These are phyloP conservation scores for Formica aserva DNA, from an alignment of 2,888 invertebrate genomes.

Conservation along the genomic window DNA sequence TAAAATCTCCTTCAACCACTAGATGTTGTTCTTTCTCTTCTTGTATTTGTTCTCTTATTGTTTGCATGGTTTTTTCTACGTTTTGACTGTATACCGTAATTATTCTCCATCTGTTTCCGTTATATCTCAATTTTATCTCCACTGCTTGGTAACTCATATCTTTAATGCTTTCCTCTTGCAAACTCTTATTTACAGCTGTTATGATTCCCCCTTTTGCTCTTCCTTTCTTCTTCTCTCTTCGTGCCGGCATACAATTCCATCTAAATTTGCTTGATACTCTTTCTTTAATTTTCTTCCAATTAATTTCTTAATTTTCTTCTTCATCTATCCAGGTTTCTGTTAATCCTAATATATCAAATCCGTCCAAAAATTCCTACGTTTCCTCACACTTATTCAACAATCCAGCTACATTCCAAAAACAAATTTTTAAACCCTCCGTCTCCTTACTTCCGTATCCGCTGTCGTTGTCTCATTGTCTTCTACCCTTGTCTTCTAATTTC, in stretches of 20 bases:
- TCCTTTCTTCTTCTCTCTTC: background rate
- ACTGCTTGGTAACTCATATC: background rate
- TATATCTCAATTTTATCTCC: background rate
- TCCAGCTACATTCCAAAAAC: constrained; percentile 30
- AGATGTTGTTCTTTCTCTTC: background rate
- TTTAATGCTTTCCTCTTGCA: background rate
- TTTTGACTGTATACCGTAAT: constrained; percentile 6
- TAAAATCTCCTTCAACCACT: background rate
- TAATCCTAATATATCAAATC: constrained; percentile 11
- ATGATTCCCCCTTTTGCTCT: constrained; percentile 1
- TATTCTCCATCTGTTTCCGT: background rate
- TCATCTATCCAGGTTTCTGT: constrained; percentile 1
- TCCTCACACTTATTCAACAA: background rate
- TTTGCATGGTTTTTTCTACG: background rate
- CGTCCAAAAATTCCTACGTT: background rate
- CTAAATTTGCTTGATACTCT: background rate
- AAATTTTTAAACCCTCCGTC: background rate
- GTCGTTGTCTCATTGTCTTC: background rate
- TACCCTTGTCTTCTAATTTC: background rate
- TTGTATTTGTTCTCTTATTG: background rate
- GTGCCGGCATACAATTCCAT: background rate
- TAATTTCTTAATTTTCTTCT: background rate
- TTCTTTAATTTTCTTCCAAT: background rate
- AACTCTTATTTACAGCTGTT: too few species aligned
- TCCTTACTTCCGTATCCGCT: background rate